These are phyloP conservation scores for Lochmaea capreae DNA, from an alignment of 2,888 invertebrate genomes.

Conservation along the genomic window DNA sequence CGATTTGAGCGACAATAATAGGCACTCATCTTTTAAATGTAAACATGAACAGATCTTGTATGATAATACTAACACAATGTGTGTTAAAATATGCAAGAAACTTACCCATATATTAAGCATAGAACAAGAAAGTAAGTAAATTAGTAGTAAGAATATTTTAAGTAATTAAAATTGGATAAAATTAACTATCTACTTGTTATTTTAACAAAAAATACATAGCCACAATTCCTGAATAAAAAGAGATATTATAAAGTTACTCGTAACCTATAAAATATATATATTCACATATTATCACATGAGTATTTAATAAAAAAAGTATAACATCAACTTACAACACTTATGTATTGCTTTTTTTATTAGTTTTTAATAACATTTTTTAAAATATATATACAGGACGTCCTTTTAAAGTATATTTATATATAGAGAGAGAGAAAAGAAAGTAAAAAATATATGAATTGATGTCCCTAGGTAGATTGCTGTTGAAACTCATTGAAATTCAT, in stretches of 20 bases:
- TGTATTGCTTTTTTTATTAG: slow-evolving; percentile 26
- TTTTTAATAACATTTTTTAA: slow-evolving; percentile 16
- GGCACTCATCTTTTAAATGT: too few relatives aligned
- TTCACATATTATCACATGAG: slow-evolving; percentile 23
- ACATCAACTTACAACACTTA: slow-evolving; percentile 16
- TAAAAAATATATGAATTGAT: too few relatives aligned
- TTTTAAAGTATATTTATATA: not conserved
- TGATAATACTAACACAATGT: not conserved
- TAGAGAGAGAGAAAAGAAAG: too few relatives aligned
- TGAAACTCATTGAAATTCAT: too few relatives aligned
- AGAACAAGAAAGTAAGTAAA: too few relatives aligned
- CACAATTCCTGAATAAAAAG: not conserved
- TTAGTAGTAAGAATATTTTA: not conserved
- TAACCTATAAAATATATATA: not conserved
- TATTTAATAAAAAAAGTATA: slow-evolving; percentile 1
- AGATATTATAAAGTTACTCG: not conserved
- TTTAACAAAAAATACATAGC: not conserved
- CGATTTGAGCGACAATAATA: too few relatives aligned
- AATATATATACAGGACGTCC: not conserved
- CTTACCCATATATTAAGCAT: too few relatives aligned
- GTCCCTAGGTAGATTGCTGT: too few relatives aligned
- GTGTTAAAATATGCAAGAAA: too few relatives aligned
- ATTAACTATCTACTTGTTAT: not conserved
- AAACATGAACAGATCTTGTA: not conserved
- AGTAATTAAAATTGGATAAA: not conserved